Evolutionary conservation across 2,888 invertebrate genomes (phyloP), one percentile per base, ranked within the genome.

Genomic region (Lasioglossum vierecki): DNA sequence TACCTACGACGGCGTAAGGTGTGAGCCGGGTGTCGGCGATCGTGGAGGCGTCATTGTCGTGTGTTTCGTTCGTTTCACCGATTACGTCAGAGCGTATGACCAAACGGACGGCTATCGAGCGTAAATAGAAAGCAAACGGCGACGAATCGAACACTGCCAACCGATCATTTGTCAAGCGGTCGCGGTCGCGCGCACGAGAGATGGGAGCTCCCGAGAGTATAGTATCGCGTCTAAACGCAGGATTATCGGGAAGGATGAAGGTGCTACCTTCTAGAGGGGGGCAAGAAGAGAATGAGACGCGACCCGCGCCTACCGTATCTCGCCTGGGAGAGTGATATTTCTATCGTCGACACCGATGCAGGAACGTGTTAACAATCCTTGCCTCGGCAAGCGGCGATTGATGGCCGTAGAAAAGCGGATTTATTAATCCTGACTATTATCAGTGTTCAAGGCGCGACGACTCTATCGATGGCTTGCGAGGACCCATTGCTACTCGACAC

Each of bases 401-500:
- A 93, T 92, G 92, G 88, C 90, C 91, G 85, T 88, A 87, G 92
- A 92, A 92, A 93, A 92, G 90, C 88, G 91, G 92, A 93, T 93
- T 93, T 93, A 93, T 93, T 93, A 93, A 92, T 92, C 90, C 88
- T 84, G 87, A 85, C 88, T 89, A 92, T 92, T 91, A 91, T 91
- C 91, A 89, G 87, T 88, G 88, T 88, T 88, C 80, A 78, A 76
- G 70, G 84, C 49, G 75, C 84, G 91, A 91, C 82, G 91, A 90
- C 90, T 92, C 88, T 89, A 92, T 92, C 91, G 89, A 86, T 83
- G 85, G 84, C 84, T 86, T 79, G 70, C 71, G 49, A 74, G 76
- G 75, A 82, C 76, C 77, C 76, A 76, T 81, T 3, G 63, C 63
- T 82, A 70, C 79, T 68, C 76, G 79, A 63, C 39, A 60, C 26